phyloP scores from a whole-genome alignment of 2,113 vertebrate species.

The Sylvicapra grimmia region DNA sequence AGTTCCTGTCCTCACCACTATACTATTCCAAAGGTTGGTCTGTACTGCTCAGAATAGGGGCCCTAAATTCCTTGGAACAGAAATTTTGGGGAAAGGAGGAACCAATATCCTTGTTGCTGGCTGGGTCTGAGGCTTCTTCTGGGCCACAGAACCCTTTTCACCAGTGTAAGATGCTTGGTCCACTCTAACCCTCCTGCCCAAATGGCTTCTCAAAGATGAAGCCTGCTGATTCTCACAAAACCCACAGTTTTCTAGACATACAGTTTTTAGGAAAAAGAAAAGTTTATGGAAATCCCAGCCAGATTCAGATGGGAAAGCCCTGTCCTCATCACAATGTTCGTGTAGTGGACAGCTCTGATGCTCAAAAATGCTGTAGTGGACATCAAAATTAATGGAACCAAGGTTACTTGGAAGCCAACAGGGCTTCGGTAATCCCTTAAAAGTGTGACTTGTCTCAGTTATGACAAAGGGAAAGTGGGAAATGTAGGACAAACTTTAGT shows the following conservation, averaged over 20 bases:
- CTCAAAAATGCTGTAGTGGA: not conserved
- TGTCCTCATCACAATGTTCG: not conserved
- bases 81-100: not conserved
- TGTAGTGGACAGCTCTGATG: not conserved
- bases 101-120: not conserved
- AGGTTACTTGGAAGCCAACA: not conserved
- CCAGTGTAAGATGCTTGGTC: not conserved
- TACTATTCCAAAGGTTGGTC: not conserved
- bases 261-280: not conserved
- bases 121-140: not conserved
- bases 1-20: not conserved
- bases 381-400: not conserved
- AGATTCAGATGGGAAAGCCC: not conserved
- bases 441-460: constrained; percentile 6
- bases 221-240: not conserved
- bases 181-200: not conserved
- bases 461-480: not conserved
- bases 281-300: not conserved
- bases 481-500: not conserved
- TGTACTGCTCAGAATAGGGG: not conserved
- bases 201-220: not conserved
- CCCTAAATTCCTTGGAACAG: not conserved
- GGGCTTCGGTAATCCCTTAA: not conserved
- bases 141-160: not conserved
- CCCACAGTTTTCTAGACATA: not conserved